These are phyloP conservation scores for Peromyscus nudipes DNA, from an alignment of 2,797 vertebrate species.

Conservation along the genomic window DNA sequence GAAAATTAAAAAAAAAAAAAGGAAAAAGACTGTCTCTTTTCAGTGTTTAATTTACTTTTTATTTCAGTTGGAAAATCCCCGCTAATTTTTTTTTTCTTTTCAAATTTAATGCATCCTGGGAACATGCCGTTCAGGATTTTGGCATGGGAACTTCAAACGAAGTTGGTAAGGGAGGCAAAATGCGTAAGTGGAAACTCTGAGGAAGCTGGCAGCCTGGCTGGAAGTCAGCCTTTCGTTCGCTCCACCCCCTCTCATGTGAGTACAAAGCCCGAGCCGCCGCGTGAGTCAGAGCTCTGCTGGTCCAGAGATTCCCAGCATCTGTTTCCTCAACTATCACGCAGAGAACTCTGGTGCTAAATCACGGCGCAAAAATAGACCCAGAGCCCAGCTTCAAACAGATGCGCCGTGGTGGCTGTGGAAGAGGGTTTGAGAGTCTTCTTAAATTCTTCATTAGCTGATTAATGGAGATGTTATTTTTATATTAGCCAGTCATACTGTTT, in stretches of 20 bases:
- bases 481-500: slow-evolving; percentile 70
- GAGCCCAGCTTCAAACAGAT: slow-evolving; percentile 88
- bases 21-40: background rate
- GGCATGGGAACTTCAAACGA: slow-evolving; percentile 91
- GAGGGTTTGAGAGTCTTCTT: slow-evolving; percentile 45
- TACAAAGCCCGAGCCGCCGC: slow-evolving; percentile 94
- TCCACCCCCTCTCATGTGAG: slow-evolving; percentile 93
- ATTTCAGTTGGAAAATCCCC: slow-evolving; percentile 87
- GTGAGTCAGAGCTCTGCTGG: slow-evolving; percentile 92
- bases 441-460: slow-evolving; percentile 76
- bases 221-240: slow-evolving; percentile 93
- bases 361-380: slow-evolving; percentile 96
- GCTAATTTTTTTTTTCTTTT: slow-evolving; percentile 75
- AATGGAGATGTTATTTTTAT: slow-evolving; percentile 64
- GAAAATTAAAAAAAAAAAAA: background rate
- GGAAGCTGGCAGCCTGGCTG: slow-evolving; percentile 95
- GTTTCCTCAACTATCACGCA: slow-evolving; percentile 97
- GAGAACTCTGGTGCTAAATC: slow-evolving; percentile 96
- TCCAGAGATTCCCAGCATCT: slow-evolving; percentile 97
- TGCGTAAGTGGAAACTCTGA: slow-evolving; percentile 97
- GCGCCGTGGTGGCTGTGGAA: slow-evolving; percentile 74
- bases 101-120: slow-evolving; percentile 92
- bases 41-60: slow-evolving; percentile 78
- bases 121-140: slow-evolving; percentile 90
- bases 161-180: slow-evolving; percentile 92